Conservation (phyloP, 1,140 invertebrate species). For the Rhopalosiphum maidis region DNA sequence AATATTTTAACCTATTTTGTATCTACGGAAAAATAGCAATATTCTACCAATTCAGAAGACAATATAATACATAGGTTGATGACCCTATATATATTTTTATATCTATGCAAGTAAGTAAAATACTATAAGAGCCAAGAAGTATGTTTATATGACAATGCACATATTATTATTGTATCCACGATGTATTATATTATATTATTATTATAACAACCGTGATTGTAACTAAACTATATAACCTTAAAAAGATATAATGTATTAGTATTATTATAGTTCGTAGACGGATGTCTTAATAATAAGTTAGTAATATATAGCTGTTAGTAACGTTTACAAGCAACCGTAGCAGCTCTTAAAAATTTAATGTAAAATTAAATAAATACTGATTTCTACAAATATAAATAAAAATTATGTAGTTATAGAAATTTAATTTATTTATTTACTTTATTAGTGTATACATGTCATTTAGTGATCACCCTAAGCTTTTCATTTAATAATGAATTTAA, state of each 20-base stretch:
- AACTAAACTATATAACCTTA: background rate
- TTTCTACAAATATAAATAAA: background rate
- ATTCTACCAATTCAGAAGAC: background rate
- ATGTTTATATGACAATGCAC: background rate
- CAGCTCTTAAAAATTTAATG: background rate
- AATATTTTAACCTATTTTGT: background rate
- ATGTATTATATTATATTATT: too few species aligned
- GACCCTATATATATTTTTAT: background rate
- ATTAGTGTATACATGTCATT: too few species aligned
- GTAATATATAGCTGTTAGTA: background rate
- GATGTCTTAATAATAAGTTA: background rate
- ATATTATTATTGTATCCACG: background rate
- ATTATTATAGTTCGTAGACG: background rate
- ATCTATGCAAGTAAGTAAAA: background rate
- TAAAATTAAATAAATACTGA: background rate
- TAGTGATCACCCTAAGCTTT: too few species aligned
- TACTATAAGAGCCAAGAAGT: background rate
- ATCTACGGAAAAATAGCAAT: background rate
- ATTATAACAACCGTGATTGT: too few species aligned
- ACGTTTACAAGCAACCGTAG: background rate
- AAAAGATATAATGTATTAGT: background rate
- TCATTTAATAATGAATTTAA: too few species aligned
- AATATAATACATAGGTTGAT: background rate
- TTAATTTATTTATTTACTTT: too few species aligned
- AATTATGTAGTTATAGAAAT: too few species aligned